Evolutionary conservation across 2,797 vertebrate genomes (phyloP), one percentile per base, ranked within the genome.

Genomic region (Acomys russatus): DNA sequence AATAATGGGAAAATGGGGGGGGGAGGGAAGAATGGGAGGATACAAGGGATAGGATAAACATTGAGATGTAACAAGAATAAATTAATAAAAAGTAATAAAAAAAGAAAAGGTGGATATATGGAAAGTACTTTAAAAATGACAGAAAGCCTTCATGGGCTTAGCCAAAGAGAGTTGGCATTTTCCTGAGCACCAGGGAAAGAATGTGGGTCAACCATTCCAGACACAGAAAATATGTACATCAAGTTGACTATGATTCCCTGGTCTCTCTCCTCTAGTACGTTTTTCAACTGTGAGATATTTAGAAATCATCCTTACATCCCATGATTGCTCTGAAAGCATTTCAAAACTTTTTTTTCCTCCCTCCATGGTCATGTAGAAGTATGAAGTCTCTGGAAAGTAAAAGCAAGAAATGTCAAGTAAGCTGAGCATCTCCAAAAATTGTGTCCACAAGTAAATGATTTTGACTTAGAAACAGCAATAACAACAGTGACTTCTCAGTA

Each of bases 371-470:
- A 44, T 10, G 61, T 63, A 25, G 1, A 80, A 90, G 18, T 51
- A 88, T 51, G 61, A 91, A 17, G 23, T 44, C 89, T 92, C 51
- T 94, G 35, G 35, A 97, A 94, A 33, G 28, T 64, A 30, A 91
- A 77, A 66, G 25, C 49, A 88, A 28, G 15, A 93, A 86, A 83
- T 66, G 3, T 33, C 70, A 94, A 80, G 2, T 28, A 80, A 64
- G 77, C 17, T 11, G 30, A 25, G 6, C 15, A 70, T 87, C 63
- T 71, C 92, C 23, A 59, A 73, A 88, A 88, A 35, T 30, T 51
- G 3, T 64, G 56, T 73, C 87, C 33, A 89, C 66, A 56, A 86
- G 79, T 70, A 79, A 94, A 85, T 91, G 33, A 22, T 64, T 54
- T 30, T 61, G 15, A 30, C 14, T 73, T 59, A 59, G 51, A 59